Conservation (phyloP, 2,888 invertebrate genomes). For the Athalia cordata region DNA sequence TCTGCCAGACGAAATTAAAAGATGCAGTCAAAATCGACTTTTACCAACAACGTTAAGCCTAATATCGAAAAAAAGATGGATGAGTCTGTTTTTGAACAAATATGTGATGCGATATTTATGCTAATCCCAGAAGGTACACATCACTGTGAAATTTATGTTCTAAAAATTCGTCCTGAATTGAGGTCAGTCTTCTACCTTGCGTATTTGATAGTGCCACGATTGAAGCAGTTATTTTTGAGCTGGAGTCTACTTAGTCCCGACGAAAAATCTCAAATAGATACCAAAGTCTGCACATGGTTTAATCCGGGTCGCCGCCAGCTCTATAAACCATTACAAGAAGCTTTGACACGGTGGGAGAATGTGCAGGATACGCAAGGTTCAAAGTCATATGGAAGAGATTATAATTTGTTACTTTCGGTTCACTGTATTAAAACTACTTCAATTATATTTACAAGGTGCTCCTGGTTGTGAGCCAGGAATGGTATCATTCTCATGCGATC, state of each 20-base stretch:
- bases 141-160: neutral
- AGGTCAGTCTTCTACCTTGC: neutral
- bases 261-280: slow-evolving; percentile 53
- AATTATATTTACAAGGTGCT: slow-evolving; percentile 49
- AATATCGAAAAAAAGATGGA: slow-evolving; percentile 51
- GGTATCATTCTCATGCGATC: slow-evolving; percentile 57
- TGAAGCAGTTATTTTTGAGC: slow-evolving; percentile 56
- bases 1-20: slow-evolving; percentile 38
- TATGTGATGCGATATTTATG: slow-evolving; percentile 59
- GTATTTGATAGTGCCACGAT: slow-evolving; percentile 53
- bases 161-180: slow-evolving; percentile 1
- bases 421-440: neutral
- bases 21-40: slow-evolving; percentile 55
- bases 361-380: slow-evolving; percentile 58
- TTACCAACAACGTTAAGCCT: slow-evolving; percentile 45
- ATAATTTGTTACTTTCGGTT: neutral
- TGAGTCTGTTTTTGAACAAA: slow-evolving; percentile 56
- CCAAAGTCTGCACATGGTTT: slow-evolving; percentile 51
- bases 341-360: slow-evolving; percentile 57
- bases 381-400: neutral
- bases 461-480: slow-evolving; percentile 58
- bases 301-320: slow-evolving; percentile 52
- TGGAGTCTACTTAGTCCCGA: slow-evolving; percentile 55
- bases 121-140: slow-evolving; percentile 57
- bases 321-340: slow-evolving; percentile 57